A percentile compares a stretch with the other conserved stretches of the same genome.
These are phyloP conservation scores for Pachycephala philippinensis DNA, from an alignment of 2,113 vertebrate species.

Conservation along the genomic window DNA sequence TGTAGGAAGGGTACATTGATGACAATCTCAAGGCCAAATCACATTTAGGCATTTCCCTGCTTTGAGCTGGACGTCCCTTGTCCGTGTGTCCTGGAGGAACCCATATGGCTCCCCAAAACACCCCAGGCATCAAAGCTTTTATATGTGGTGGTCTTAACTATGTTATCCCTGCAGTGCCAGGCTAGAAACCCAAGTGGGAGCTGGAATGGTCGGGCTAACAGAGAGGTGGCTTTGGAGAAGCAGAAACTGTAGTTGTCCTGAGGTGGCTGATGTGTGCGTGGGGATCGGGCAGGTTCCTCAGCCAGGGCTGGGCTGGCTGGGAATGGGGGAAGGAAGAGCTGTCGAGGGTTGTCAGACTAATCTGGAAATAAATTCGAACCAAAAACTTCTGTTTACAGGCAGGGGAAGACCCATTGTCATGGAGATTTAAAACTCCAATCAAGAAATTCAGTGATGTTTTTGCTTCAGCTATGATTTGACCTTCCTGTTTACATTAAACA, in stretches of 20 bases:
- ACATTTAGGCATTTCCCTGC: background rate
- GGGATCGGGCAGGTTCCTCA: background rate
- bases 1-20: background rate
- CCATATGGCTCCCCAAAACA: background rate
- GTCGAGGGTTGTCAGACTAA: background rate
- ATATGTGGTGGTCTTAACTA: accelerated
- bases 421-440: background rate
- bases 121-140: background rate
- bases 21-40: background rate
- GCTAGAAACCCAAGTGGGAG: background rate
- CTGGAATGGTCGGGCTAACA: background rate
- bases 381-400: background rate
- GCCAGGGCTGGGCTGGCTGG: background rate
- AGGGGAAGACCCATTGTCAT: background rate
- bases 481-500: slow-evolving; percentile 44
- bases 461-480: slow-evolving; percentile 8
- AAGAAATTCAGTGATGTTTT: background rate
- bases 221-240: background rate
- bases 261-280: background rate
- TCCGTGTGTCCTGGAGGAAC: background rate
- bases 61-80: background rate
- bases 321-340: background rate
- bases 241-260: background rate
- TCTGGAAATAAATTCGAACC: background rate
- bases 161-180: background rate